Evolutionary conservation across 2,888 invertebrate genomes (phyloP).

Genomic region (Drosophila nr. medialis): DNA sequence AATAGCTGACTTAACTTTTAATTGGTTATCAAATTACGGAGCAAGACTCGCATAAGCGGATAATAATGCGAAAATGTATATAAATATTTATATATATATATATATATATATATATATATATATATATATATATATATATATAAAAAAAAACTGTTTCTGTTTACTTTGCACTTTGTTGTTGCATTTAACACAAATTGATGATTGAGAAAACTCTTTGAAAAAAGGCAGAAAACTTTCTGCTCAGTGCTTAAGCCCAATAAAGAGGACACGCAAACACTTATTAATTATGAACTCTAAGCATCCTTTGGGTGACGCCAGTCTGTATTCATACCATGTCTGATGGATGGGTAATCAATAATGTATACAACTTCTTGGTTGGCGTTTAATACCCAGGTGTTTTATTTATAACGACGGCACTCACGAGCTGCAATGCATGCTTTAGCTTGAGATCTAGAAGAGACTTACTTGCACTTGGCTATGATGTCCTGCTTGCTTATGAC

Average conservation of each 20-base stretch:
- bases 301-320: background rate
- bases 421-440: conserved; percentile 6
- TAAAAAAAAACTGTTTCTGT: conserved; percentile 11
- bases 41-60: background rate
- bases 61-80: background rate
- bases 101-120: background rate
- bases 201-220: conserved; percentile 9
- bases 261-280: conserved; percentile 1
- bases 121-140: no score
- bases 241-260: background rate
- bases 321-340: background rate
- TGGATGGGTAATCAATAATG: conserved; percentile 42
- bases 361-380: conserved; percentile 8
- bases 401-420: conserved; percentile 14
- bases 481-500: conserved; percentile 82
- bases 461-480: conserved; percentile 83
- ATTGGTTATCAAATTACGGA: conserved; percentile 38
- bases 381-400: conserved; percentile 19
- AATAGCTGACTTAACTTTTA: conserved; percentile 23
- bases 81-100: no score
- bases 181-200: background rate
- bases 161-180: conserved; percentile 11
- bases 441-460: background rate
- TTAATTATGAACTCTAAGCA: conserved; percentile 35
- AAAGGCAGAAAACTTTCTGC: background rate